Evolutionary conservation across 2,888 invertebrate species (phyloP).

Genomic region (Aspidiotus rigidus): DNA sequence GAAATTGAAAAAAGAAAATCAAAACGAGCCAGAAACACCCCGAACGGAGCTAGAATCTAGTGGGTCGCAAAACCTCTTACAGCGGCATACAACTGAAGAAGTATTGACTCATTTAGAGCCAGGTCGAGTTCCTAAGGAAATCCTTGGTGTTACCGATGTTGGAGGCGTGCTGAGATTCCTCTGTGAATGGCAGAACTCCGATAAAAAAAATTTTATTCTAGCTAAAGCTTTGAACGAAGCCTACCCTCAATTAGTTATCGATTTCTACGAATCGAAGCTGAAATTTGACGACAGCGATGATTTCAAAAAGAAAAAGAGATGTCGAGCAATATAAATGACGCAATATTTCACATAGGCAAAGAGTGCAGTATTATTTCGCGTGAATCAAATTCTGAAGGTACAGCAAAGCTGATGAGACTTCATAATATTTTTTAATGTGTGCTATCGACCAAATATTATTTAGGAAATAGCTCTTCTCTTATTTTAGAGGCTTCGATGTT

Average conservation of each 20-base stretch:
- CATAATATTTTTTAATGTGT: too few species aligned
- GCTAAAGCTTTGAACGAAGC: constrained; percentile 1
- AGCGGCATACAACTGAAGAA: neutral
- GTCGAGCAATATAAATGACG: neutral
- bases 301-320: neutral
- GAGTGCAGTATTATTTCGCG: too few species aligned
- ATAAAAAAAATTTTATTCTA: constrained; percentile 5
- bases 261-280: constrained; percentile 8
- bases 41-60: neutral
- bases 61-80: neutral
- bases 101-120: neutral
- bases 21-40: neutral
- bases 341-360: too few species aligned
- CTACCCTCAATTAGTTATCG: constrained; percentile 15
- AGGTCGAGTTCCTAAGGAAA: constrained; percentile 4
- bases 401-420: too few species aligned
- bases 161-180: constrained; percentile 8
- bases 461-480: too few species aligned
- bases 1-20: constrained; percentile 3
- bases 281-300: constrained; percentile 6
- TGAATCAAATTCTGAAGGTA: too few species aligned
- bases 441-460: too few species aligned
- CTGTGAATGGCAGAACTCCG: constrained; percentile 5
- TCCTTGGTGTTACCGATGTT: constrained; percentile 21
- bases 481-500: too few species aligned